Base-by-base conservation (phyloP, 2,888 invertebrate species). In the Sinohyriopsis cumingii region DNA sequence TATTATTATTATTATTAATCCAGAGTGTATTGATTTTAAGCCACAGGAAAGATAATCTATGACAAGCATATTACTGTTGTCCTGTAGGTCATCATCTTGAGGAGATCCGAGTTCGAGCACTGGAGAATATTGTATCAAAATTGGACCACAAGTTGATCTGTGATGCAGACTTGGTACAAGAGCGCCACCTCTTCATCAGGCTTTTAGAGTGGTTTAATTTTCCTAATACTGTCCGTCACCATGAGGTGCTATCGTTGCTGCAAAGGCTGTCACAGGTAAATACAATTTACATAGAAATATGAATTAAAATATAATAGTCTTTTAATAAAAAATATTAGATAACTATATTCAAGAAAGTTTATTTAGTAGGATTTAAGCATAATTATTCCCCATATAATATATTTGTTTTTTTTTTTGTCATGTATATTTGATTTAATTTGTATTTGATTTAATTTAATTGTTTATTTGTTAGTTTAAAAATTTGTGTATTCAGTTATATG, bases 181-280 rank as follows among this genome's bases (percentile, higher is more conserved):
- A 90, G 68, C 79, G 88, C 55, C 87, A 87, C 67, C 78, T 89
- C 5, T 84, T 89, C 64, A 88, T 88, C 59, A 80, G 87, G 22
- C 80, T 90, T 45, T 77, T 90, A 53, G 89, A 90, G 73, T 89
- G 89, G 89, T 89, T 90, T 77, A 89, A 89, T 72, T 87, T 88
- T 69, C 81, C 84, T 18, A 80, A 81, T 59, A 82, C 84, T 66
- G 78, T 84, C 1, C 76, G 83, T 25, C 82, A 87, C 72, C 77
- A 80, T 25, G 82, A 88, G 60, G 86, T 89, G 9, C 76, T 89
- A 12, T 75, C 71, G 18, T 81, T 89, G 18, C 69, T 89, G 3
- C 77, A 78, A 20, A 75, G 82, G 57, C 74, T 89, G 28, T 80
- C 88, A 64, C 83, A 88, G 84, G 89, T 89, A 78, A 28, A 25